Percentiles rank a stretch among this genome's conserved stretches.
phyloP scores from a whole-genome alignment of 2,113 vertebrate species.

The Hemichromis elongatus region DNA sequence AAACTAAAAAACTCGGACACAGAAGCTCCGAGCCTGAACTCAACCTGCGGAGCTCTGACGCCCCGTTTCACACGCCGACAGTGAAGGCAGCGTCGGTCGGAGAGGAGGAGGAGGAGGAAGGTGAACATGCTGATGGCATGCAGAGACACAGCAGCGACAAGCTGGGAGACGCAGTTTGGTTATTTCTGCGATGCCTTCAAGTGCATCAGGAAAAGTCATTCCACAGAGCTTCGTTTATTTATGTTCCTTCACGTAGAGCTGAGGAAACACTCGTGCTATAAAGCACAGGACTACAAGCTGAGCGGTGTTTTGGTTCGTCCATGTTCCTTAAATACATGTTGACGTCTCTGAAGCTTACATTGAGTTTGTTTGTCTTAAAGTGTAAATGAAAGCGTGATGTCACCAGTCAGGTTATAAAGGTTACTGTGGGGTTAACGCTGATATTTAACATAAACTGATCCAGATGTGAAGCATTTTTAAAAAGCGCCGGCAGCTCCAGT shows the following conservation, averaged over 20 bases:
- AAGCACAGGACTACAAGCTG: neutral
- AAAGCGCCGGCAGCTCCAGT: neutral
- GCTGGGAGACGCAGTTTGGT: neutral
- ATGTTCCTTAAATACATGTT: accelerated
- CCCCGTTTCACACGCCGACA: neutral
- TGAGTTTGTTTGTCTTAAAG: neutral
- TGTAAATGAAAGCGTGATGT: neutral
- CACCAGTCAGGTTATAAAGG: accelerated
- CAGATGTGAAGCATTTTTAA: neutral
- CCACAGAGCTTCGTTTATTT: neutral
- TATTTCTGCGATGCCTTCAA: neutral
- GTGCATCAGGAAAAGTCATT: neutral
- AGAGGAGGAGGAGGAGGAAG: neutral
- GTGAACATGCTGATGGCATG: constrained; percentile 25
- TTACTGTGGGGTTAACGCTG: neutral
- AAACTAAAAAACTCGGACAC: neutral
- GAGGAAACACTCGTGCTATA: accelerated
- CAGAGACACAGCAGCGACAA: neutral
- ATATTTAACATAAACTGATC: neutral
- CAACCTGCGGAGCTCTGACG: neutral
- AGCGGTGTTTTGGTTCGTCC: neutral
- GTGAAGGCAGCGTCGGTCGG: constrained; percentile 4
- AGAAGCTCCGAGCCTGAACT: neutral
- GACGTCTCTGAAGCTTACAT: neutral
- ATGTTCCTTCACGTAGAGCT: neutral